Evolutionary conservation across 2,797 vertebrate species (phyloP), one percentile per base, ranked within the genome.

Genomic region (Xenentodon cancila): DNA sequence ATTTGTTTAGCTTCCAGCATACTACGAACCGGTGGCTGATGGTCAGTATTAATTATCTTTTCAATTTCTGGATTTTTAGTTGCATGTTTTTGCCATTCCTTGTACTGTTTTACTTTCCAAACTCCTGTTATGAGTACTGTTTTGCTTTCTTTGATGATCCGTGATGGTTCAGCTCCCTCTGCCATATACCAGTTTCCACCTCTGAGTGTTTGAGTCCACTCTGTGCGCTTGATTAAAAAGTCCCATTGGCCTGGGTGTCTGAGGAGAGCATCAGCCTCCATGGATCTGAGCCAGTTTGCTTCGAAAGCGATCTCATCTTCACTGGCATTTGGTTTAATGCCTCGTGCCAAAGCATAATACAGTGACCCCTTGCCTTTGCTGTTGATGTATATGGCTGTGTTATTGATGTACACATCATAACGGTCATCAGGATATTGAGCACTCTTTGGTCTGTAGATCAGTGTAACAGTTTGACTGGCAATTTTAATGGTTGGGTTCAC

Each of bases 371-470:
- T 77, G 7, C 4, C 37, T 11, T 67, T 77, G 7, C 4, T 30
- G 3, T 25, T 15, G 15, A 54, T 52, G 15, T 3, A 50, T 9
- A 73, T 20, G 21, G 0, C 66, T 44, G 52, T 25, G 20, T 77
- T 60, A 47, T 81, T 30, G 8, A 77, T 71, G n/a, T 5, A 0
- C 7, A 65, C 64, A 49, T 81, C 74, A 30, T 71, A 81, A 68
- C 71, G 71, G 4, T 64, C 68, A 5, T 62, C 34, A n/a, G 79
- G 70, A 9, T 74, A 3, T 22, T 73, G 51, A 15, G 8, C 32
- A n/a, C 63, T 71, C 63, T 71, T 71, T 61, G 57, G 74, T 71
- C 70, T 74, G 53, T 84, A 81, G 44, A 86, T 53, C 54, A 86
- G 53, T 20, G 63, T 71, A 54, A 87, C 75, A 13, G 71, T 79